Base-by-base conservation (phyloP, 1,140 invertebrate genomes). In the Drosophila busckii region DNA sequence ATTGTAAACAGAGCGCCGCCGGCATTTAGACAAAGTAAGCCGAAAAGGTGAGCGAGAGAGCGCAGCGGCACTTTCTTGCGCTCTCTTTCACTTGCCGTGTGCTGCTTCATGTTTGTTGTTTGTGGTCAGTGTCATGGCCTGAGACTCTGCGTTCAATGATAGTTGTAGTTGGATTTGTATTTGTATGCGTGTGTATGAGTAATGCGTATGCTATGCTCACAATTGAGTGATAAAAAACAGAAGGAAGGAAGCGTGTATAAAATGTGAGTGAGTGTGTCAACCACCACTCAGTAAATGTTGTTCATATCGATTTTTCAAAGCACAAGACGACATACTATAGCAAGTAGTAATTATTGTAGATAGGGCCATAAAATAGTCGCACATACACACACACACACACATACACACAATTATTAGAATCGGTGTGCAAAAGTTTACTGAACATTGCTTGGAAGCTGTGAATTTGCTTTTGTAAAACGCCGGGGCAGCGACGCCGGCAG, bases 111-210 rank as follows among this genome's bases (percentile, higher is more conserved):
- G 17, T 37, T 46, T 61, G 75, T 76, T 80, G 78, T 58, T 63
- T 78, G 71, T 80, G 73, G 73, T 80, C 73, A 80, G 73, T 78
- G 73, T 78, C 73, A 78, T 73, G 76, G 73, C 61, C 62, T 26
- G 22, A 23, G 54, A 9, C 63, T 45, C 52, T 46, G 26, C 66
- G 59, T 64, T 62, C 48, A 55, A 50, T 28, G 20, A 10, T 23
- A 7, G 20, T 23, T 13, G 26, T 13, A n/a, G n/a, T 19, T 12
- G 4, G 32, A 12, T 42, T 8, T 32, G 28, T 25, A 10, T n/a
- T 44, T 23, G 26, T 23, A n/a, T 45, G 58, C 20, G 26, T 26
- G 26, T 25, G 16, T 34, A 48, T 59, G 65, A 49, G 44, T 55
- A 65, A 59, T 46, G 58, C 50, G 50, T 52, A 19, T 56, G 35